Percentiles rank a stretch among this genome's conserved stretches.
Evolutionary conservation across 2,888 invertebrate genomes (phyloP).

Genomic region (Lamellibrachia satsuma): DNA sequence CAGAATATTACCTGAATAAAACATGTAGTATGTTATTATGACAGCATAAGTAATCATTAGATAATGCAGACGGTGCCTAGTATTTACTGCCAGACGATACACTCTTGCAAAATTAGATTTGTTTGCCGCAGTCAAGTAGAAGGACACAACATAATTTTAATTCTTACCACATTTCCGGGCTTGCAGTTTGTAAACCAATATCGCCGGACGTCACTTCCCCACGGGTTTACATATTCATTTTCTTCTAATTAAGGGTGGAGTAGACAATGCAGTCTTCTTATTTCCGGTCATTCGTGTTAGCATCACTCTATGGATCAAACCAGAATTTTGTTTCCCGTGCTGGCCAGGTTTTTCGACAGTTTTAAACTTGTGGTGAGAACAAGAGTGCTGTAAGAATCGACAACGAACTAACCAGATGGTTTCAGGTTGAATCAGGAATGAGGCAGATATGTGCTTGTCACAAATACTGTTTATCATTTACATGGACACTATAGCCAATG

Average conservation of each 20-base stretch:
- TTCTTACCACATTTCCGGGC: neutral
- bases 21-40: too few relatives aligned
- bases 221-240: neutral
- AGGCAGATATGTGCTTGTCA: neutral
- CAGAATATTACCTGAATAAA: too few relatives aligned
- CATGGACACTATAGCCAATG: neutral
- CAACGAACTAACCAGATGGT: too few relatives aligned
- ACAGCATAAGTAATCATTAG: too few relatives aligned
- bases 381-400: neutral
- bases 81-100: neutral
- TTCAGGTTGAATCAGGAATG: neutral
- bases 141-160: neutral
- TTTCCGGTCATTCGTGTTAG: neutral
- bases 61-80: neutral
- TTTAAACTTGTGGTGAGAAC: neutral
- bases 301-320: too few relatives aligned
- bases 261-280: neutral
- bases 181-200: neutral
- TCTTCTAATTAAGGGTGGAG: neutral
- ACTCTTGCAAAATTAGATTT: neutral
- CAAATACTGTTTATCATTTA: neutral
- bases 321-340: too few relatives aligned
- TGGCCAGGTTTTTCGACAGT: neutral
- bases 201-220: neutral
- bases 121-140: neutral